These are phyloP conservation scores for Perizoma flavofasciatum DNA, from an alignment of 2,888 invertebrate genomes.

Conservation along the genomic window DNA sequence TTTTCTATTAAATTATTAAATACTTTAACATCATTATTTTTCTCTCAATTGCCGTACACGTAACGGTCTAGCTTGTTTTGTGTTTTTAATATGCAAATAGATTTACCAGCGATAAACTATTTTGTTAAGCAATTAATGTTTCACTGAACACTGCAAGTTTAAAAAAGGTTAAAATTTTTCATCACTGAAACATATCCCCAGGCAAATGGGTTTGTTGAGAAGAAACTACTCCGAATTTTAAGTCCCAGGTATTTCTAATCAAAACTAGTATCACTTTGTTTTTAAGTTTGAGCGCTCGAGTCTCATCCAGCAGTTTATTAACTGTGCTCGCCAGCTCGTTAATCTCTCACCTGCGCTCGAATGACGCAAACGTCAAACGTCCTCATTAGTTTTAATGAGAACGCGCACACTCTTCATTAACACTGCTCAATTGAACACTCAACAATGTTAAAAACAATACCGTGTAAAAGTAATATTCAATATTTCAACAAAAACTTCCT, in stretches of 20 bases:
- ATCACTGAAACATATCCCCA: no score
- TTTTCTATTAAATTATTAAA: no score
- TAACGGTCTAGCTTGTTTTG: no score
- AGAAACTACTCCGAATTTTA: no score
- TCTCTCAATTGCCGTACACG: no score
- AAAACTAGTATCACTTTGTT: not conserved
- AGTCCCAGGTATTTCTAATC: no score
- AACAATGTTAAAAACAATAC: slow-evolving; percentile 15
- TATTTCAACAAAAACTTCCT: not conserved
- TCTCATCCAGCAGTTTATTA: slow-evolving; percentile 19
- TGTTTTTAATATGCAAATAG: no score
- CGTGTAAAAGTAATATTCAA: not conserved
- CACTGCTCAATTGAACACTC: slow-evolving; percentile 42
- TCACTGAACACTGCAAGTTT: no score
- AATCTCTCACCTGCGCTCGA: slow-evolving; percentile 42
- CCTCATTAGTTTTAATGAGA: slow-evolving; percentile 53
- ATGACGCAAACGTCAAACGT: slow-evolving; percentile 43
- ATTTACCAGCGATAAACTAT: no score
- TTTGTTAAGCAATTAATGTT: no score
- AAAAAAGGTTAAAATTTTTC: no score
- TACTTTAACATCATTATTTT: no score
- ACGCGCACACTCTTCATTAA: slow-evolving; percentile 40
- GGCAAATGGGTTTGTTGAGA: not conserved
- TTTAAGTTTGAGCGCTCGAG: not conserved
- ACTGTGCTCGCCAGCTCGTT: slow-evolving; percentile 30